These are phyloP conservation scores for Lithophane ornitopus DNA, from an alignment of 2,888 invertebrate genomes.

Conservation along the genomic window DNA sequence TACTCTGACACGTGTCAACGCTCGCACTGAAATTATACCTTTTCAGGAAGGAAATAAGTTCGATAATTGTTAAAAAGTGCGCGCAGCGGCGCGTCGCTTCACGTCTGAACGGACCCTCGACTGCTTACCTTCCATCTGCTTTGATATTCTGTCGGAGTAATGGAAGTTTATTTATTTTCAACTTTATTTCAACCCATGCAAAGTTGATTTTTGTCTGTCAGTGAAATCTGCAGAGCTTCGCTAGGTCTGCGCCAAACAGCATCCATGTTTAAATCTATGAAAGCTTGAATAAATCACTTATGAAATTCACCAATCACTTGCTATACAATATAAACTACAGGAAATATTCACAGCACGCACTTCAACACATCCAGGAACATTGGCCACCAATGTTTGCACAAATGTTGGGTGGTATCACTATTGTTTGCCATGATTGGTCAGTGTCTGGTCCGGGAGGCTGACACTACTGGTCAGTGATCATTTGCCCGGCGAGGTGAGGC, in stretches of 20 bases:
- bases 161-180: background rate
- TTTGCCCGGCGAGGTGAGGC: slow-evolving; percentile 89
- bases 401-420: slow-evolving; percentile 57
- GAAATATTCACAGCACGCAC: slow-evolving; percentile 60
- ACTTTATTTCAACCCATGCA: background rate
- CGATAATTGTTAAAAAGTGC: too few species aligned
- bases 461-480: slow-evolving; percentile 72
- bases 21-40: too few species aligned
- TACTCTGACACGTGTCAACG: too few species aligned
- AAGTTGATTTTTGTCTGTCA: background rate
- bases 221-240: background rate
- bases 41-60: too few species aligned
- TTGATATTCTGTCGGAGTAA: background rate
- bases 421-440: slow-evolving; percentile 36
- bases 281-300: slow-evolving; percentile 47
- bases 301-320: slow-evolving; percentile 36
- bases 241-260: background rate
- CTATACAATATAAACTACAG: slow-evolving; percentile 57
- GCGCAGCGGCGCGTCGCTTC: too few species aligned
- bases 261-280: slow-evolving; percentile 28
- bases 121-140: too few species aligned
- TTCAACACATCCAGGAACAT: slow-evolving; percentile 32
- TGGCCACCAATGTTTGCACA: slow-evolving; percentile 48
- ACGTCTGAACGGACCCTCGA: too few species aligned
- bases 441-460: slow-evolving; percentile 18